Evolutionary conservation across 2,113 vertebrate species (phyloP).

Genomic region (Pterophyllum scalare): DNA sequence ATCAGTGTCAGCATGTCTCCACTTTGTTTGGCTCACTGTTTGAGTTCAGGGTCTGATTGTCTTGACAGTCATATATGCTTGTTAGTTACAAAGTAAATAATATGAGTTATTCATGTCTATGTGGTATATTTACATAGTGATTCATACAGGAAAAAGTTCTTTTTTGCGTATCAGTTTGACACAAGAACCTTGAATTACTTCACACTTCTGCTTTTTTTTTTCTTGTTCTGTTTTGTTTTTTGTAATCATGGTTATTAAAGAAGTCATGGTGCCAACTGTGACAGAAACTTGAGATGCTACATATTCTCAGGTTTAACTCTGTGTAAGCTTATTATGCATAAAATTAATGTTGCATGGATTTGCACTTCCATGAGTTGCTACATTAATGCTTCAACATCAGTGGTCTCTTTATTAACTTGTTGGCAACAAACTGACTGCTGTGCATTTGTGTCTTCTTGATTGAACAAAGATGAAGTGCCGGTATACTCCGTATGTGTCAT

Average conservation of each 20-base stretch:
- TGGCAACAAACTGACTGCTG: too few relatives aligned
- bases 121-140: not conserved
- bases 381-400: not conserved
- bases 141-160: rapidly evolving
- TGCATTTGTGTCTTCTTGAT: not conserved
- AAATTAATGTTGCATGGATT: not conserved
- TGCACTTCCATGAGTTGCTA: not conserved
- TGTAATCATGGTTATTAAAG: too few relatives aligned
- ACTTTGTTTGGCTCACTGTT: conserved; percentile 29
- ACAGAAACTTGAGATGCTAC: too few relatives aligned
- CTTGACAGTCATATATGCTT: conserved; percentile 28
- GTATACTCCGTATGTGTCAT: not conserved
- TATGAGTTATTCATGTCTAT: not conserved
- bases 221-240: too few relatives aligned
- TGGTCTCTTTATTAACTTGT: not conserved
- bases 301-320: too few relatives aligned
- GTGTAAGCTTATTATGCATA: too few relatives aligned
- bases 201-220: too few relatives aligned
- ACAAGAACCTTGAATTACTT: not conserved
- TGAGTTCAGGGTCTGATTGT: conserved; percentile 18
- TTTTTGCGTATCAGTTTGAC: not conserved
- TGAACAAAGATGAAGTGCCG: not conserved
- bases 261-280: too few relatives aligned
- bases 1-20: conserved; percentile 59
- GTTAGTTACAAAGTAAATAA: not conserved